Evolutionary conservation across 2,888 invertebrate genomes (phyloP).

Genomic region (Salpingus planirostris): DNA sequence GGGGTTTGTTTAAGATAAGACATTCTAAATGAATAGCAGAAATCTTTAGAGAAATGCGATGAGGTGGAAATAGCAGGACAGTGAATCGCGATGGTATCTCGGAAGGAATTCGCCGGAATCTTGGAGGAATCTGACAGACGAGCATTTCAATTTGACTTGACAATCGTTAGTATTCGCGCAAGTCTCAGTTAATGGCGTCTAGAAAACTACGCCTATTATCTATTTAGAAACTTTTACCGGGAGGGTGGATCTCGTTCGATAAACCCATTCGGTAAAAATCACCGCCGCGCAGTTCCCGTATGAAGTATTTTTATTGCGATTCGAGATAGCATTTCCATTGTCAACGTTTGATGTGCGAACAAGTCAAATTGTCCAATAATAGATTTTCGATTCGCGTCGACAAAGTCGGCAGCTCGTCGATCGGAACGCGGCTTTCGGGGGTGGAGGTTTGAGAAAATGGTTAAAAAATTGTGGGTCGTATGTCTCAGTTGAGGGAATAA

Average conservation of each 20-base stretch:
- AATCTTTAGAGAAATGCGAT: constrained; percentile 29
- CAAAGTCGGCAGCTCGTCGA: too few species aligned
- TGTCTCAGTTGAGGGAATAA: constrained; percentile 15
- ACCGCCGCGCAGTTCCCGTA: too few species aligned
- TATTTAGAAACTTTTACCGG: constrained; percentile 9
- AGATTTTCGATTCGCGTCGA: too few species aligned
- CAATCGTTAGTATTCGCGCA: constrained; percentile 20
- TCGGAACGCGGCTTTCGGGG: too few species aligned
- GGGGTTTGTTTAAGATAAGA: constrained; percentile 27
- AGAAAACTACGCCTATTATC: constrained; percentile 19
- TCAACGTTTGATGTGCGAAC: too few species aligned
- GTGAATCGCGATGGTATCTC: constrained; percentile 27
- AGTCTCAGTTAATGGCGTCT: constrained; percentile 22
- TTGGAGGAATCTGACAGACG: constrained; percentile 22
- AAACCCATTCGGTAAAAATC: too few species aligned
- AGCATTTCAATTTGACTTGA: constrained; percentile 25
- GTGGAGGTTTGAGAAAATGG: constrained; percentile 3
- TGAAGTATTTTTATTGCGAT: too few species aligned
- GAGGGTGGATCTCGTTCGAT: constrained; percentile 2
- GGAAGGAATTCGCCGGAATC: constrained; percentile 22
- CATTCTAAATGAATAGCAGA: constrained; percentile 30
- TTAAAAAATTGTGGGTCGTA: constrained; percentile 11
- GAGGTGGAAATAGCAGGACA: constrained; percentile 29
- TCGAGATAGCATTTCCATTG: too few species aligned
- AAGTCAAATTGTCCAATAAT: too few species aligned